phyloP scores from a whole-genome alignment of 2,113 vertebrate genomes.

The Xyliphius kryptos region DNA sequence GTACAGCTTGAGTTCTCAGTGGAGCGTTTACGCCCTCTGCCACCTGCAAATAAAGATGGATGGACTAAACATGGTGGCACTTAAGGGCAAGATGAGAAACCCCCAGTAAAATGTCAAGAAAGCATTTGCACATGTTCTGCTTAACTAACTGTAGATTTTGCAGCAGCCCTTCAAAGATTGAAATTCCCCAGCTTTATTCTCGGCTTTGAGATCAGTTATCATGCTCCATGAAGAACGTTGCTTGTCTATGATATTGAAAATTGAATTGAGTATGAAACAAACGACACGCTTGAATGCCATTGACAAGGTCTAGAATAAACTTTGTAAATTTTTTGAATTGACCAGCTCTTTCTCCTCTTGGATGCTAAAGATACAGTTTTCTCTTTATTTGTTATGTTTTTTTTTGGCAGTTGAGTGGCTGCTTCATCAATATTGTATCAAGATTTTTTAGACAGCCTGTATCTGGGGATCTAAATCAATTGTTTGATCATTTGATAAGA shows the following conservation, averaged over 20 bases:
- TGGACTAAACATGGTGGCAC: constrained; percentile 37
- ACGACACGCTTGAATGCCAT: constrained; percentile 9
- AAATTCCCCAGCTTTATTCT: not conserved
- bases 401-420: constrained; percentile 3
- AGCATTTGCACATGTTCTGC: not conserved
- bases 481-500: constrained; percentile 31
- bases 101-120: constrained; percentile 14
- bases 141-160: not conserved
- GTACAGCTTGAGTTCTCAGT: constrained; percentile 46
- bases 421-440: constrained; percentile 18
- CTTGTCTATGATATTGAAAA: too few relatives aligned
- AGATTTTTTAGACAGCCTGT: constrained; percentile 1
- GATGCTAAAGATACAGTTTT: constrained; percentile 12
- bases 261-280: constrained; percentile 1
- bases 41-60: constrained; percentile 58
- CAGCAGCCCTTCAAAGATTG: not conserved
- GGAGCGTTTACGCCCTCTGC: constrained; percentile 42
- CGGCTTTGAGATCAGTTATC: not conserved
- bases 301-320: constrained; percentile 1
- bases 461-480: constrained; percentile 34
- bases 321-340: constrained; percentile 10
- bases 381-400: constrained; percentile 21
- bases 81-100: constrained; percentile 18
- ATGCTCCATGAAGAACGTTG: too few relatives aligned
- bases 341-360: constrained; percentile 21